phyloP scores from a whole-genome alignment of 35 echinoderm and acorn worm genomes.

The Heliocidaris erythrogramma region DNA sequence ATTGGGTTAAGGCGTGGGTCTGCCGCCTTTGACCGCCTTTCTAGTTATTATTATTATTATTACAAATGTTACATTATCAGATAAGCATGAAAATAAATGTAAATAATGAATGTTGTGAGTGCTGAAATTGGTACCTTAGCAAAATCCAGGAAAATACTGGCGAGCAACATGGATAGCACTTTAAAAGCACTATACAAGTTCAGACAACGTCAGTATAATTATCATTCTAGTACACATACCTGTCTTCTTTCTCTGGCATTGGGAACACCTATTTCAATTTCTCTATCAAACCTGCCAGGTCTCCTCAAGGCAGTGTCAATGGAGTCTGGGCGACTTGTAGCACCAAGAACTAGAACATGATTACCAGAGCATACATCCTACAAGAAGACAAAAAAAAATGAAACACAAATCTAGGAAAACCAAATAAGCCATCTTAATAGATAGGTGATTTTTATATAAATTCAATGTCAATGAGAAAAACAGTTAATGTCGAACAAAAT shows the following conservation, averaged over 20 bases:
- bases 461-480: neutral
- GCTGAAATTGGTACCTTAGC: too few relatives aligned
- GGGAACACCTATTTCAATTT: conserved; percentile 95
- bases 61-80: too few relatives aligned
- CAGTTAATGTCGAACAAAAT: neutral
- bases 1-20: too few relatives aligned
- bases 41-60: too few relatives aligned
- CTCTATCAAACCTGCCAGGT: conserved; percentile 93
- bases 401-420: conserved; percentile 24
- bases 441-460: neutral
- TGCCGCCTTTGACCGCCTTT: too few relatives aligned
- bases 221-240: conserved; percentile 53
- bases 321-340: conserved; percentile 90
- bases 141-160: too few relatives aligned
- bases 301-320: conserved; percentile 86
- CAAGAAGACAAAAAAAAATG: neutral
- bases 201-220: too few relatives aligned
- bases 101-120: too few relatives aligned
- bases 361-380: conserved; percentile 5
- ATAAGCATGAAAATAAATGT: too few relatives aligned
- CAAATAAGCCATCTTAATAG: neutral
- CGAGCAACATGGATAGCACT: too few relatives aligned
- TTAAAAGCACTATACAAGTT: too few relatives aligned
- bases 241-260: conserved; percentile 85
- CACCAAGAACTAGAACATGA: conserved; percentile 86